These are phyloP conservation scores for Cephalopholis sonnerati DNA, from an alignment of 2,113 vertebrate genomes.

Conservation along the genomic window DNA sequence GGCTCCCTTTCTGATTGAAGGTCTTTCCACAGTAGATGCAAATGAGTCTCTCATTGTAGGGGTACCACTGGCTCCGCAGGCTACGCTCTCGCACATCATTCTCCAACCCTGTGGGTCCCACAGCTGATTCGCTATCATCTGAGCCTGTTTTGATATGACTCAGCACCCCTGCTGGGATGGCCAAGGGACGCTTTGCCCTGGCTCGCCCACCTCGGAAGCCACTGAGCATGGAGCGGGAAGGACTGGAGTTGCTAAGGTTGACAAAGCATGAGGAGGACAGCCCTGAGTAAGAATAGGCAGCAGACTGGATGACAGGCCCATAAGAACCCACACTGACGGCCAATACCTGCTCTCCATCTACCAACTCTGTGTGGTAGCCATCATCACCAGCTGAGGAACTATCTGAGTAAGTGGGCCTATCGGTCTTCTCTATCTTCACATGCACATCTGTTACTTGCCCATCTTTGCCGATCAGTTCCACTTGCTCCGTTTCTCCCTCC, in stretches of 20 bases:
- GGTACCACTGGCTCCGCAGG: conserved; percentile 94
- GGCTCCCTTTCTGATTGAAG: conserved; percentile 99
- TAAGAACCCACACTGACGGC: conserved; percentile 95
- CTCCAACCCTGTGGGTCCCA: conserved; percentile 86
- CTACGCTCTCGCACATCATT: conserved; percentile 91
- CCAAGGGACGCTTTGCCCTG: conserved; percentile 89
- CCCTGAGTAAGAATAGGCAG: conserved; percentile 90
- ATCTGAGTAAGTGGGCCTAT: conserved; percentile 95
- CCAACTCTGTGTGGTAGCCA: conserved; percentile 96
- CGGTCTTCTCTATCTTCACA: conserved; percentile 94
- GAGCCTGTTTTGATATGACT: conserved; percentile 75
- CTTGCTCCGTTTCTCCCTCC: conserved; percentile 93
- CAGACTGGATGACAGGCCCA: conserved; percentile 91
- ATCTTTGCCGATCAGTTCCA: conserved; percentile 91
- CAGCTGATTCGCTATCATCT: conserved; percentile 75
- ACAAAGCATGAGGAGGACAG: conserved; percentile 88
- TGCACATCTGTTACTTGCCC: conserved; percentile 94
- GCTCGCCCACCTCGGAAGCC: conserved; percentile 92
- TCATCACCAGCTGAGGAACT: conserved; percentile 97
- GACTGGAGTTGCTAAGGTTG: conserved; percentile 91
- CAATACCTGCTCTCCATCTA: conserved; percentile 96
- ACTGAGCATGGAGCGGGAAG: conserved; percentile 94
- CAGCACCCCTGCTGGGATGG: conserved; percentile 74
- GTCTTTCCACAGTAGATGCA: conserved; percentile 99
- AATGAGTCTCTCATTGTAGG: conserved; percentile 94